Evolutionary conservation across 2,113 vertebrate species (phyloP).

Genomic region (Callospermophilus lateralis): DNA sequence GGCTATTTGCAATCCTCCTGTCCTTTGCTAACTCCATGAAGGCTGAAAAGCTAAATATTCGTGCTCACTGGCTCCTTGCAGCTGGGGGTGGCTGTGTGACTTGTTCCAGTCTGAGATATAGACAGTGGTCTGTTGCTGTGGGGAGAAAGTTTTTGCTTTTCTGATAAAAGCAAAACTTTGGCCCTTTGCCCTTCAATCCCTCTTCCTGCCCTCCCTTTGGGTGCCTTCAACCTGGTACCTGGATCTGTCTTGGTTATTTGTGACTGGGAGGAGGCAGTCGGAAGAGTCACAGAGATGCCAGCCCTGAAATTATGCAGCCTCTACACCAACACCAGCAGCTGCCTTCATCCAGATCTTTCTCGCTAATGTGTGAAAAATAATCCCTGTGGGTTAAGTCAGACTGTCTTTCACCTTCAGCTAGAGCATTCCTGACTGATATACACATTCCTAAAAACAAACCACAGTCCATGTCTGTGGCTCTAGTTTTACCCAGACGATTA

Average conservation of each 20-base stretch:
- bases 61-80: background rate
- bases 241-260: background rate
- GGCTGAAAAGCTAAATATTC: background rate
- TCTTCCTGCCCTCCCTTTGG: background rate
- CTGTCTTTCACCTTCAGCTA: background rate
- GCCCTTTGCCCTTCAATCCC: background rate
- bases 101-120: background rate
- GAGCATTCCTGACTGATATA: slow-evolving; percentile 1
- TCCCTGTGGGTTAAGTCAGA: background rate
- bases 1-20: background rate
- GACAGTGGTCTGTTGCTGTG: background rate
- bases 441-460: slow-evolving; percentile 55
- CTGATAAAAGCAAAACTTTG: background rate
- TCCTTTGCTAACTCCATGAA: background rate
- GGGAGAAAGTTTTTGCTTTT: background rate
- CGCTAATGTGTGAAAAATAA: background rate
- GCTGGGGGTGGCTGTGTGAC: too few species aligned
- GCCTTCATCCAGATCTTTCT: background rate
- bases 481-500: background rate
- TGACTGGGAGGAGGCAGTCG: background rate
- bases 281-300: background rate
- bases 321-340: background rate
- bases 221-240: background rate
- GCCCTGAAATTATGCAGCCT: background rate
- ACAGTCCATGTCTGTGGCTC: background rate